Conservation (phyloP, 2,888 invertebrate species). For the Conomelus anceps region DNA sequence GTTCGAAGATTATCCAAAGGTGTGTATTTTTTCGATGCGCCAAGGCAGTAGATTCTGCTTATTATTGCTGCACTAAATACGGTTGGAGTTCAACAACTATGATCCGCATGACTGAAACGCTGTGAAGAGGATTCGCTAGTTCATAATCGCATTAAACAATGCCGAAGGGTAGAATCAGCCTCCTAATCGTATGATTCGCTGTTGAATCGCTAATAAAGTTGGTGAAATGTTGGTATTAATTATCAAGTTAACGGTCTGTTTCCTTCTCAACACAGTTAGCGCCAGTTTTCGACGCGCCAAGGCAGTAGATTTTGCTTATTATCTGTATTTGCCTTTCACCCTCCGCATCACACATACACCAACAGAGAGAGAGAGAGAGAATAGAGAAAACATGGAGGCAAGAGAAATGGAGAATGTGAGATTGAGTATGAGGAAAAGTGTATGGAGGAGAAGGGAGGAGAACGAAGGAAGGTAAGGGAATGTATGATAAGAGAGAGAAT, state of each 20-base stretch:
- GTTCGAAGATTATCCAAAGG: too few species aligned
- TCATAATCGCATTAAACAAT: not conserved
- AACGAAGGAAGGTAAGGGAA: not conserved
- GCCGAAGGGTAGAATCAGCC: not conserved
- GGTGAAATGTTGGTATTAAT: not conserved
- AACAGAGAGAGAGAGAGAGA: not conserved
- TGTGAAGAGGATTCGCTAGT: not conserved
- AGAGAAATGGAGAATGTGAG: not conserved
- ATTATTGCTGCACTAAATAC: not conserved
- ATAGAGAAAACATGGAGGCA: not conserved
- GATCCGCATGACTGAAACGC: not conserved
- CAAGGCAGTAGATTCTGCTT: not conserved
- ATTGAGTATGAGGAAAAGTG: not conserved
- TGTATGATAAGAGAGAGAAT: not conserved
- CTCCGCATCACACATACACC: not conserved
- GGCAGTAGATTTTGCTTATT: not conserved
- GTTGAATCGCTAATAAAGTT: not conserved
- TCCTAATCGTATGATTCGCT: not conserved
- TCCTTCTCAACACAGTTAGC: not conserved
- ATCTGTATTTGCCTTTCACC: not conserved
- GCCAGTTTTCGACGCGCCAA: not conserved
- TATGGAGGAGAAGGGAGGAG: not conserved
- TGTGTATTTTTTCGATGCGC: too few species aligned
- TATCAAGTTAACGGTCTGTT: not conserved
- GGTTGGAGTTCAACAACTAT: not conserved